These are phyloP conservation scores for Arctopsyche grandis DNA, from an alignment of 1,140 invertebrate species.

Conservation along the genomic window DNA sequence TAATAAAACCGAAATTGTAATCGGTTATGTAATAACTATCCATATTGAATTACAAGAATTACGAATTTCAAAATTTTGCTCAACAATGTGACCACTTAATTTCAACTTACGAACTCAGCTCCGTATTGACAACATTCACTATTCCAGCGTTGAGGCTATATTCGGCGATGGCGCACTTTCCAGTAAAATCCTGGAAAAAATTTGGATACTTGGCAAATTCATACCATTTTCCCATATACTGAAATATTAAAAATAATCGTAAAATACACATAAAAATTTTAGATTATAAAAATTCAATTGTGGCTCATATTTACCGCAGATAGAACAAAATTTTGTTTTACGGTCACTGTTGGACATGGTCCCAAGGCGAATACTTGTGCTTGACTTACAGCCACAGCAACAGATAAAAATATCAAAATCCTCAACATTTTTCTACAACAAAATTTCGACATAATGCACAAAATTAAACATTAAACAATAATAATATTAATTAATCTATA, in stretches of 20 bases:
- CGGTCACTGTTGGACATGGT: not conserved
- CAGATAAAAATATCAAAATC: not conserved
- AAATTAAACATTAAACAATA: no score
- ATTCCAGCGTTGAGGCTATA: slow-evolving; percentile 71
- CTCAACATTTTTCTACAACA: not conserved
- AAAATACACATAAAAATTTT: no score
- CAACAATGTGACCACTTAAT: no score
- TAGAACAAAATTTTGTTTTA: not conserved
- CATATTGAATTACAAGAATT: no score
- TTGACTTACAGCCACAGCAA: not conserved
- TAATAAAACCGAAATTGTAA: no score
- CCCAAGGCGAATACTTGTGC: not conserved
- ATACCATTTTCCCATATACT: slow-evolving; percentile 84
- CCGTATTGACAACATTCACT: slow-evolving; percentile 72
- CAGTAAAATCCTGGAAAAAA: slow-evolving; percentile 74
- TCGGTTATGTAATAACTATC: no score
- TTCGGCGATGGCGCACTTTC: slow-evolving; percentile 78
- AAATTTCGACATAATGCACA: no score
- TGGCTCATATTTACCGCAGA: not conserved
- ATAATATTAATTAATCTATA: not conserved
- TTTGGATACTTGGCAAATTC: slow-evolving; percentile 81
- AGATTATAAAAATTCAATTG: no score
- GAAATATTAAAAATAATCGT: not conserved
- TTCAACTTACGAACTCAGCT: slow-evolving; percentile 71
- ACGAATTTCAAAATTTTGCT: not conserved